A percentile compares a stretch with the other conserved stretches of the same genome.
phyloP scores from a whole-genome alignment of 2,797 vertebrate species.

The Eulemur rubriventer region DNA sequence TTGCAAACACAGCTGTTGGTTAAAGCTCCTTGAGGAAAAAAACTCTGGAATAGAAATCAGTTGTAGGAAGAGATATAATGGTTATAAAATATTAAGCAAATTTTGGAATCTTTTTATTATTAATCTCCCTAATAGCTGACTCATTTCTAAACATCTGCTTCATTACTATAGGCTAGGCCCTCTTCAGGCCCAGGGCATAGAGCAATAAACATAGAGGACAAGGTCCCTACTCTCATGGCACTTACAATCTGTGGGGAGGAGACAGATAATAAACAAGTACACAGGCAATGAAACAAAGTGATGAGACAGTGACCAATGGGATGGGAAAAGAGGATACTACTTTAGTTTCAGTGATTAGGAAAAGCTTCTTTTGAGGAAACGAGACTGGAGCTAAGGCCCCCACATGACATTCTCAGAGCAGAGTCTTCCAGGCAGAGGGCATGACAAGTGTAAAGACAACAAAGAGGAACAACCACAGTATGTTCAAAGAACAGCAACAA shows the following conservation, averaged over 20 bases:
- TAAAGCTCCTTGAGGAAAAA: slow-evolving; percentile 67
- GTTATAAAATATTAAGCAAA: slow-evolving; percentile 63
- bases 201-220: neutral
- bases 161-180: neutral
- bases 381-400: neutral
- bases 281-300: neutral
- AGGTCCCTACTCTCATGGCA: neutral
- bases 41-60: slow-evolving; percentile 63
- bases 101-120: neutral
- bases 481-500: neutral
- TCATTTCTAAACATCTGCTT: slow-evolving; percentile 44
- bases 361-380: neutral
- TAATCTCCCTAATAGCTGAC: slow-evolving; percentile 27
- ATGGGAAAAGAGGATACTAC: neutral
- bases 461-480: neutral
- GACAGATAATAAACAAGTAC: neutral
- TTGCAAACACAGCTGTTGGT: slow-evolving; percentile 80
- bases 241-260: neutral
- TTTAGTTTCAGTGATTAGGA: neutral
- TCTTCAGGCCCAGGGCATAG: neutral
- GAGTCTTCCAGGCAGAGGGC: neutral
- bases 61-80: slow-evolving; percentile 52
- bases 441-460: neutral
- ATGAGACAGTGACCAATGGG: neutral
- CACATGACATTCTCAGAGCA: neutral